Conservation (phyloP, 2,888 invertebrate species). For the Drosophila koepferae region DNA sequence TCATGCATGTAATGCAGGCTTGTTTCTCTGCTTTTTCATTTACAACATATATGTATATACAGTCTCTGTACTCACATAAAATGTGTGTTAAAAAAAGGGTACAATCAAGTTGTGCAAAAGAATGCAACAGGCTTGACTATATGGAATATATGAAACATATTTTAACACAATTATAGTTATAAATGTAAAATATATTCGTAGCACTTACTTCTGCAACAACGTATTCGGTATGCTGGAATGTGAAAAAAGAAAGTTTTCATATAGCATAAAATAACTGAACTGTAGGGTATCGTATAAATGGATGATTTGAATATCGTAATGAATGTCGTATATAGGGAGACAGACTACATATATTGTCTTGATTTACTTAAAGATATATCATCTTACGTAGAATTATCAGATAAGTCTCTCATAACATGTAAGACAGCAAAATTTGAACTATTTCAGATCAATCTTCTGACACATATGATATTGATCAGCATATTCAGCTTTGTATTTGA, state of each 20-base stretch:
- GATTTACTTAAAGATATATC: too few relatives aligned
- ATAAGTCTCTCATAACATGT: too few relatives aligned
- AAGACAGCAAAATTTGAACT: too few relatives aligned
- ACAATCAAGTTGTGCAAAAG: slow-evolving; percentile 15
- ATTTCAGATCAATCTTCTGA: too few relatives aligned
- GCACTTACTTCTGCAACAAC: neutral
- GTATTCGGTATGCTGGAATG: neutral
- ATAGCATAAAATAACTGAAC: neutral
- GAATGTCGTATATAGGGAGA: too few relatives aligned
- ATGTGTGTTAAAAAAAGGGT: slow-evolving; percentile 22
- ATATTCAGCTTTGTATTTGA: too few relatives aligned
- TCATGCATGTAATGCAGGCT: slow-evolving; percentile 73
- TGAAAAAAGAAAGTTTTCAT: neutral
- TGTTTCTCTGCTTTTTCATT: slow-evolving; percentile 9
- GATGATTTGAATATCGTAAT: neutral
- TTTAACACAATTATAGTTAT: slow-evolving; percentile 6
- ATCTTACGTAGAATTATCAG: too few relatives aligned
- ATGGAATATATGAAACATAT: neutral
- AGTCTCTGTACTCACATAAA: slow-evolving; percentile 11
- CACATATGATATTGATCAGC: too few relatives aligned
- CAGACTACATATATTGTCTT: too few relatives aligned
- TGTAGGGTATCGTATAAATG: neutral
- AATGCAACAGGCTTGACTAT: slow-evolving; percentile 5
- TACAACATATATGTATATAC: neutral
- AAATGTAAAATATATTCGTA: slow-evolving; percentile 1